phyloP scores from a whole-genome alignment of 2,797 vertebrate genomes.

The Aphelocoma californica region DNA sequence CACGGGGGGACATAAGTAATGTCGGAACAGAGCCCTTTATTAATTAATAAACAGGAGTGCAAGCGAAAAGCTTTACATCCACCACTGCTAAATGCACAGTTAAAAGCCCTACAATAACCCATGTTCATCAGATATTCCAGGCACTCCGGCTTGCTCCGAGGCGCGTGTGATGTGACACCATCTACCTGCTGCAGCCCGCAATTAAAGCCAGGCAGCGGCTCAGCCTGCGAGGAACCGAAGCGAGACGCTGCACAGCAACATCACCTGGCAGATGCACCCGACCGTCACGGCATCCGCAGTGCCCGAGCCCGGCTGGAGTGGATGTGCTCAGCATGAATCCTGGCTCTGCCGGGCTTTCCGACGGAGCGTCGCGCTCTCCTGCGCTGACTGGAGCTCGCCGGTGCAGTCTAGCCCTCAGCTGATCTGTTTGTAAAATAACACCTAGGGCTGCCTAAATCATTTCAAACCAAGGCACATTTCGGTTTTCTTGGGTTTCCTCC shows the following conservation, averaged over 20 bases:
- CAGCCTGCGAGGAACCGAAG: neutral
- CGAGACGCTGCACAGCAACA: neutral
- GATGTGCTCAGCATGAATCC: neutral
- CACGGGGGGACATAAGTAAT: conserved; percentile 37
- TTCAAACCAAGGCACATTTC: neutral
- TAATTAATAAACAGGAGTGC: conserved; percentile 64
- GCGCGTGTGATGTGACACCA: conserved; percentile 50
- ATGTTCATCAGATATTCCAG: conserved; percentile 3
- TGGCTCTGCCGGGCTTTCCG: neutral
- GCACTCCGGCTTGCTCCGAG: neutral
- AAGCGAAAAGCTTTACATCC: conserved; percentile 37
- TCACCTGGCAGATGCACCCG: conserved; percentile 7
- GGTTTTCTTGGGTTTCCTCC: neutral
- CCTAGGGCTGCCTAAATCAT: neutral
- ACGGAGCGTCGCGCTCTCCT: fast-evolving
- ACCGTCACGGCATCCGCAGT: neutral
- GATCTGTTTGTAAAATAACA: neutral
- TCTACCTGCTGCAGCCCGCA: conserved; percentile 65
- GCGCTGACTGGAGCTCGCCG: neutral
- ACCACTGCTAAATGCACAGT: conserved; percentile 45
- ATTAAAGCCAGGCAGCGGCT: neutral
- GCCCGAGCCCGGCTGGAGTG: neutral
- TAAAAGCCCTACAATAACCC: conserved; percentile 54
- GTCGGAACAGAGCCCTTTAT: conserved; percentile 43
- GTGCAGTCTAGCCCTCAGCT: neutral